Conservation (phyloP, 1,140 invertebrate genomes). For the Thaumatotibia leucotreta region DNA sequence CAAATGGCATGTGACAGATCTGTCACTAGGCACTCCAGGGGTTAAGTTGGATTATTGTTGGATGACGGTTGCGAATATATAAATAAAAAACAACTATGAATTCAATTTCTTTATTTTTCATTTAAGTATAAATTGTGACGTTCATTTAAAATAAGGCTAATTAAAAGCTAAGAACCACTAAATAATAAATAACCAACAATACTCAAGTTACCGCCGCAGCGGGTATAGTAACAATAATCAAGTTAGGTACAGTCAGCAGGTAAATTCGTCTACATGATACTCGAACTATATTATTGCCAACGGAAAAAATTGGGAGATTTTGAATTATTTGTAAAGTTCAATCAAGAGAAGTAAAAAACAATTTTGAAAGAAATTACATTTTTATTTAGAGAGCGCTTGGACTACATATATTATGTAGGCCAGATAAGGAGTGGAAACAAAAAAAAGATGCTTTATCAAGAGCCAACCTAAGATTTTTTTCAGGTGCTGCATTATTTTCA, state of each 20-base stretch:
- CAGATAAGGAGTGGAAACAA: too few relatives aligned
- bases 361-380: too few relatives aligned
- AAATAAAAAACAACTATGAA: background rate
- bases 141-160: background rate
- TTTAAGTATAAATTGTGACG: background rate
- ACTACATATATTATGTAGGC: too few relatives aligned
- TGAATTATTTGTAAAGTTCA: too few relatives aligned
- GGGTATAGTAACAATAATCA: background rate
- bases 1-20: too few relatives aligned
- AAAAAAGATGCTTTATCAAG: too few relatives aligned
- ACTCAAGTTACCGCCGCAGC: background rate
- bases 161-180: background rate
- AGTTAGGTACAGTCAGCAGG: constrained; percentile 4
- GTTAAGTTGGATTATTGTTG: too few relatives aligned
- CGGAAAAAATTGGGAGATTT: background rate
- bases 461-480: too few relatives aligned
- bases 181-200: constrained; percentile 13
- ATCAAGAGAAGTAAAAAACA: too few relatives aligned
- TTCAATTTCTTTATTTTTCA: background rate
- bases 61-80: too few relatives aligned
- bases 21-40: too few relatives aligned
- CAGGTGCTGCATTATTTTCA: background rate
- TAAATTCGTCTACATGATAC: background rate
- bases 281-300: background rate
- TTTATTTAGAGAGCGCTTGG: too few relatives aligned